Percentiles rank a stretch among this genome's conserved stretches.
Conservation (phyloP, 2,797 vertebrate genomes). For the Notolepis coatsorum region DNA sequence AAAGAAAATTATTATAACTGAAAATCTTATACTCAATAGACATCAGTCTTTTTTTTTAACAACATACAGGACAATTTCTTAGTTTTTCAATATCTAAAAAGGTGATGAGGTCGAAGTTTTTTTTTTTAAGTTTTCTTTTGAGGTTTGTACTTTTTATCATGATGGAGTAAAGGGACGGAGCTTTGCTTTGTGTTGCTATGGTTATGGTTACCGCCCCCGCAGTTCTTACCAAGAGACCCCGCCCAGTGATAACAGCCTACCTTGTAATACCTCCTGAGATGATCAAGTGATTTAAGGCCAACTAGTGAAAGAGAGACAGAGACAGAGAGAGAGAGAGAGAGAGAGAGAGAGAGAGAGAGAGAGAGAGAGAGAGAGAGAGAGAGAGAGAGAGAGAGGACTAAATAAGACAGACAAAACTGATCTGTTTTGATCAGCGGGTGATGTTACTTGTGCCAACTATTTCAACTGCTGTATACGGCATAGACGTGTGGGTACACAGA, state of each 20-base stretch:
- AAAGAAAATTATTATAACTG: no score
- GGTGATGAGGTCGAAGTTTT: neutral
- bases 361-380: neutral
- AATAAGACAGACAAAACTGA: slow-evolving; percentile 9
- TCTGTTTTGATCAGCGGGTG: slow-evolving; percentile 28
- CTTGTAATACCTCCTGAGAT: slow-evolving; percentile 75
- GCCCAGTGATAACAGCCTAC: slow-evolving; percentile 30
- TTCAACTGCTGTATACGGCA: slow-evolving; percentile 21
- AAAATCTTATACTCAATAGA: no score
- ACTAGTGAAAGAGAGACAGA: slow-evolving; percentile 64
- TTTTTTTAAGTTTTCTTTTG: neutral
- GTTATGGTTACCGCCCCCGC: neutral
- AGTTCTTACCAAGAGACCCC: slow-evolving; percentile 7
- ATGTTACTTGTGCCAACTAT: slow-evolving; percentile 40
- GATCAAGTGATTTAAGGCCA: slow-evolving; percentile 77
- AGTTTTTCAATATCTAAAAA: neutral
- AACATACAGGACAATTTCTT: no score
- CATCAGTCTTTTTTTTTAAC: no score
- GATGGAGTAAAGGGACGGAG: neutral
- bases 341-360: neutral
- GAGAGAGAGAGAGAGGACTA: neutral
- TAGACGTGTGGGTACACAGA: slow-evolving; percentile 25
- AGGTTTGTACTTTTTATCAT: neutral
- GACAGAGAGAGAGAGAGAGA: neutral
- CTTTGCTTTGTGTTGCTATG: neutral